A percentile compares a stretch with the other conserved stretches of the same genome.
Conservation (phyloP, 2,888 invertebrate species). For the Phasia obesa region DNA sequence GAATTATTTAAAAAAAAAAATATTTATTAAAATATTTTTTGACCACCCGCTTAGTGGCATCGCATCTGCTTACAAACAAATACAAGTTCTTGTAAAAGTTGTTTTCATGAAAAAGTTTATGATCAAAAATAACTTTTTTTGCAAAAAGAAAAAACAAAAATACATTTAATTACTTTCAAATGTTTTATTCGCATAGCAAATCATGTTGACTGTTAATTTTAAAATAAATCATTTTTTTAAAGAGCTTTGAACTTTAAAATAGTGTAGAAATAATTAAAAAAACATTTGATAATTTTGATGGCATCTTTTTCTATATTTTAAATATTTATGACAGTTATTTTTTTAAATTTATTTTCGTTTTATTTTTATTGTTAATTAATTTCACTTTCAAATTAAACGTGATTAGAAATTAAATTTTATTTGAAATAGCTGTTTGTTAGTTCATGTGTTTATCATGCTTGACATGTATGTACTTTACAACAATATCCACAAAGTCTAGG, state of each 20-base stretch:
- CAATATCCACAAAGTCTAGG: neutral
- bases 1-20: neutral
- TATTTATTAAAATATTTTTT: slow-evolving; percentile 2
- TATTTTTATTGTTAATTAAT: slow-evolving; percentile 52
- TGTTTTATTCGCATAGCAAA: slow-evolving; percentile 40
- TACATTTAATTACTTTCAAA: neutral
- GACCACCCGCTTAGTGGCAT: slow-evolving; percentile 17
- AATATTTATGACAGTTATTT: slow-evolving; percentile 57
- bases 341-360: neutral
- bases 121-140: too few species aligned
- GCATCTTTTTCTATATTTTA: slow-evolving; percentile 24
- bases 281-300: neutral
- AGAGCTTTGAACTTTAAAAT: slow-evolving; percentile 50
- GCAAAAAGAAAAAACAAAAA: neutral
- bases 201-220: slow-evolving; percentile 27
- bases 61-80: neutral
- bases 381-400: slow-evolving; percentile 66
- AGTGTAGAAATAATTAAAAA: slow-evolving; percentile 30
- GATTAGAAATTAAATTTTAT: slow-evolving; percentile 46
- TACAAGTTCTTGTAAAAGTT: neutral
- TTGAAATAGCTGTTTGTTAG: slow-evolving; percentile 10
- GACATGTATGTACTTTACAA: too few species aligned
- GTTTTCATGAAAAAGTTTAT: neutral
- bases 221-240: slow-evolving; percentile 12
- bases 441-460: too few species aligned